Percentiles rank a stretch among this genome's conserved stretches.
Evolutionary conservation across 1,140 invertebrate species (phyloP).

Genomic region (Magallana gigas): DNA sequence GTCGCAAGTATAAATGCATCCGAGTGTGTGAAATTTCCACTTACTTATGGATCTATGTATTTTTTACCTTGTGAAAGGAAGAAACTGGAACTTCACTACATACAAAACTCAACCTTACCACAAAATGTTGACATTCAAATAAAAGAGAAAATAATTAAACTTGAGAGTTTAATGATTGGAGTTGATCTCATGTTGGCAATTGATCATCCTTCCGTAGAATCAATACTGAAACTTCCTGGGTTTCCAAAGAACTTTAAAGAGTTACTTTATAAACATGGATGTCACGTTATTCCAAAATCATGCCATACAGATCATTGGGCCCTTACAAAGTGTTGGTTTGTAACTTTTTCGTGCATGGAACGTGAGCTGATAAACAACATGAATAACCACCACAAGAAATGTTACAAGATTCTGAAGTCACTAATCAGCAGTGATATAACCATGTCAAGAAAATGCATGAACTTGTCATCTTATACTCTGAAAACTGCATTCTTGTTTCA

Average conservation of each 20-base stretch:
- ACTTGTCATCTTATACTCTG: constrained; percentile 5
- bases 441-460: neutral
- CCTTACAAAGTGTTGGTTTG: neutral
- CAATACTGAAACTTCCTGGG: neutral
- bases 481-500: constrained; percentile 37
- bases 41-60: neutral
- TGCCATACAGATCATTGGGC: neutral
- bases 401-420: neutral
- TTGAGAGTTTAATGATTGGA: neutral
- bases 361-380: constrained; percentile 7
- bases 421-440: neutral
- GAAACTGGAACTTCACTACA: constrained; percentile 12
- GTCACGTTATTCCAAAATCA: constrained; percentile 29
- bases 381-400: neutral
- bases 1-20: neutral
- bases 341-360: constrained; percentile 21
- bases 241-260: constrained; percentile 38
- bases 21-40: neutral
- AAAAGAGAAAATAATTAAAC: neutral
- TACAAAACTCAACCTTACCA: neutral
- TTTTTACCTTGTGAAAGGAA: too few species aligned
- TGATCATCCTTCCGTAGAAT: neutral
- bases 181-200: constrained; percentile 37
- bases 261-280: neutral
- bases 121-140: neutral